A percentile compares a stretch with the other conserved stretches of the same genome.
These are phyloP conservation scores for Drosophila aff. DNA, from an alignment of 1,140 invertebrate genomes.

Conservation along the genomic window DNA sequence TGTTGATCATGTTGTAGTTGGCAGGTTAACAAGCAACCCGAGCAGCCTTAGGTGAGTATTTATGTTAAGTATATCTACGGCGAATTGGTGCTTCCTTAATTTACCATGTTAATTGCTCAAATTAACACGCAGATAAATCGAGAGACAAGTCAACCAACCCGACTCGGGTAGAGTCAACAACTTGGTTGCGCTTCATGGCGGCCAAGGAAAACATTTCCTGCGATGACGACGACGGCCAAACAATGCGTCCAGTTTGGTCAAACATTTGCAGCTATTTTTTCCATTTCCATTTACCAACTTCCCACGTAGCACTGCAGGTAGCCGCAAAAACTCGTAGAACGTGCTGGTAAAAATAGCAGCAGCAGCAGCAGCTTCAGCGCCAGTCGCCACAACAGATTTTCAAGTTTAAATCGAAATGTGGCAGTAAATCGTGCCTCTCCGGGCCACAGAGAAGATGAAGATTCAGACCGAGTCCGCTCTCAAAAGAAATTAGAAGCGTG, in stretches of 20 bases:
- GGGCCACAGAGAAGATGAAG: constrained; percentile 20
- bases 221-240: constrained; percentile 26
- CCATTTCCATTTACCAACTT: constrained; percentile 43
- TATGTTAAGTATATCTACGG: constrained; percentile 50
- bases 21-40: constrained; percentile 55
- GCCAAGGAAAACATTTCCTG: constrained; percentile 44
- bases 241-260: constrained; percentile 45
- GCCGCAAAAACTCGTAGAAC: constrained; percentile 64
- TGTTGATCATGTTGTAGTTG: constrained; percentile 57
- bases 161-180: constrained; percentile 21
- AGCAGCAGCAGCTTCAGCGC: not conserved
- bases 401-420: constrained; percentile 74
- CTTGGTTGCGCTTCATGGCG: constrained; percentile 55
- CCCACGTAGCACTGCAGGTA: constrained; percentile 64
- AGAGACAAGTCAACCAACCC: constrained; percentile 52
- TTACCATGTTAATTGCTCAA: constrained; percentile 66
- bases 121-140: constrained; percentile 72
- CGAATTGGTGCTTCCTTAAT: constrained; percentile 70
- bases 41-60: constrained; percentile 46
- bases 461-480: constrained; percentile 18
- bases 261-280: constrained; percentile 36
- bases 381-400: constrained; percentile 52
- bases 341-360: constrained; percentile 39
- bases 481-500: constrained; percentile 48
- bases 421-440: constrained; percentile 58